Base-by-base conservation (phyloP, 2,113 vertebrate genomes). In the Indri indri region DNA sequence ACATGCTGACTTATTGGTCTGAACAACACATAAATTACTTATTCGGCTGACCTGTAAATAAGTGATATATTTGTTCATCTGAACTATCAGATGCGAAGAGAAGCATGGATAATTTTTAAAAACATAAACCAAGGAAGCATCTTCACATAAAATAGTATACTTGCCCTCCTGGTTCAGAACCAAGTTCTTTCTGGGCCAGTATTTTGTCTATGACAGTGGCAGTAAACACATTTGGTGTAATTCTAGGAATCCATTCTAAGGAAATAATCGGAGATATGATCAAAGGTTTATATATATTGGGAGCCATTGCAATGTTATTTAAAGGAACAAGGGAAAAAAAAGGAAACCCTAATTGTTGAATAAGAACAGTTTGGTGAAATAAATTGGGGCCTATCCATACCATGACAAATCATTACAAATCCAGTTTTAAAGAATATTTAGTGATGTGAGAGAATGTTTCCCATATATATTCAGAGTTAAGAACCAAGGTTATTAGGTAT, bases 371-470 rank as follows among this genome's bases (percentile, higher is more conserved):
- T 59, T 91, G 14, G 30, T 80, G 57, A 86, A 94, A 86, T 73
- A 63, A 30, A 63, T 30, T 37, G 40, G 68, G 23, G 42, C 16
- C 18, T 37, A 6, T 45, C 13, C 23, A 18, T 47, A 40, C 42
- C 30, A 80, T 25, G 16, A 22, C n/a, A 63, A 89, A 80, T 77
- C 57, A 76, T 18, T 57, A 42, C 7, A 37, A 57, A 68, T 81
- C 25, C 61, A 85, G 65, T 68, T 92, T 80, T 85, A 94, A 94
- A 89, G 42, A 54, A 52, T 40, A 76, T 68, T 37, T 84, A 91
- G 10, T 80, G n/a, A 61, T 74, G 25, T 50, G 32, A 79, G 63
- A 91, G 82, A 92, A 73, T 23, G 11, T 61, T 76, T 86, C 18
- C 40, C 50, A 76, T 47, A 82, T 47, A 57, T 22, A 42, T 27